A percentile compares a stretch with the other conserved stretches of the same genome.
These are phyloP conservation scores for Eustalomyia histrio DNA, from an alignment of 2,888 invertebrate genomes.

Conservation along the genomic window DNA sequence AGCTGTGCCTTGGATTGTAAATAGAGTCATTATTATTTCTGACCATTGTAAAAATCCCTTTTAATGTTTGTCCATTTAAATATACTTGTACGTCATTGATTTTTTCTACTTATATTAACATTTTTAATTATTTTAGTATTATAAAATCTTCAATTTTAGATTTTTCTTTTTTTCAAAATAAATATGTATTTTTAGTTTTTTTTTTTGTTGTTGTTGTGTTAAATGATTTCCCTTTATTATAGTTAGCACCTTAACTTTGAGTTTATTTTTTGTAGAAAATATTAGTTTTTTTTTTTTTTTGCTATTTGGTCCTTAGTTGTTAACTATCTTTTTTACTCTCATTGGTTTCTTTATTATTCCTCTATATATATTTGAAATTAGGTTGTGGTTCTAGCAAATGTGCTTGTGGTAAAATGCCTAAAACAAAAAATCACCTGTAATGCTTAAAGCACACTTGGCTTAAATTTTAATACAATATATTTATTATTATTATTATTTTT, in stretches of 20 bases:
- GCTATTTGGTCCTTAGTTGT: conserved; percentile 27
- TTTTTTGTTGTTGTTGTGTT: not conserved
- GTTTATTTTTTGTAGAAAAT: conserved; percentile 20
- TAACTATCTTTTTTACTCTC: conserved; percentile 14
- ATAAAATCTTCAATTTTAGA: not conserved
- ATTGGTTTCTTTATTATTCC: conserved; percentile 22
- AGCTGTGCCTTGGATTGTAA: too few species aligned
- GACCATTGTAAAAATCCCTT: too few species aligned
- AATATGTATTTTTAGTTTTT: not conserved
- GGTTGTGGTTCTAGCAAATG: conserved; percentile 62
- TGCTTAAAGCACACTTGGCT: conserved; percentile 58
- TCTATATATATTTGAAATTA: conserved; percentile 20
- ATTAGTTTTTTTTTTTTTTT: conserved; percentile 6
- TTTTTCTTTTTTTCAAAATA: too few species aligned
- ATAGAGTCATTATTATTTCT: too few species aligned
- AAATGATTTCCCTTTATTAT: not conserved
- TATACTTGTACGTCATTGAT: conserved; percentile 21
- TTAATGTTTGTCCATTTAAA: not conserved
- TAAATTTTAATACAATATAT: conserved; percentile 24
- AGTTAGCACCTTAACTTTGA: conserved; percentile 25
- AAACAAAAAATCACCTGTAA: conserved; percentile 11
- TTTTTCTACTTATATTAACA: not conserved
- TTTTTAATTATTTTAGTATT: not conserved
- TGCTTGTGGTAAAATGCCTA: conserved; percentile 54
- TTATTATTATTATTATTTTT: conserved; percentile 5